phyloP scores from a whole-genome alignment of 2,797 vertebrate species.

The Antennarius maculatus region DNA sequence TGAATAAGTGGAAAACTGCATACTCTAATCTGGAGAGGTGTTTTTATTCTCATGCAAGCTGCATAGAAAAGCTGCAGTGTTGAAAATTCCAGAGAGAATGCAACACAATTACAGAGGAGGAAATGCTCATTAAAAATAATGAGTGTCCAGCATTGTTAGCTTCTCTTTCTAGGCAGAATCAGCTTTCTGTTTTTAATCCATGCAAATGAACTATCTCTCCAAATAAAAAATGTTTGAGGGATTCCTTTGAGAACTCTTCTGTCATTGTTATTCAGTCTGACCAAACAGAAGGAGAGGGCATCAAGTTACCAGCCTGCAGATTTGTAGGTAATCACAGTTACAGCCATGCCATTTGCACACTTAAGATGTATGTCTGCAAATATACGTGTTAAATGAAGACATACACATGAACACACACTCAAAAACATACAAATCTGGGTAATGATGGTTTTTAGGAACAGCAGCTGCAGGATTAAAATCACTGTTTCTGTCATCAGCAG shows the following conservation, averaged over 20 bases:
- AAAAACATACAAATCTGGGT: background rate
- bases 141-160: constrained; percentile 26
- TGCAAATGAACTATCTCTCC: constrained; percentile 48
- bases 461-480: constrained; percentile 51
- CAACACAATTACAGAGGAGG: constrained; percentile 17
- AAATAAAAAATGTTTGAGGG: constrained; percentile 52
- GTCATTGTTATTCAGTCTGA: constrained; percentile 17
- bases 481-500: constrained; percentile 49
- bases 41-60: too few relatives aligned
- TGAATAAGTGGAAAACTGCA: background rate
- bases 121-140: constrained; percentile 31
- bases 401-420: background rate
- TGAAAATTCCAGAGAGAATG: constrained; percentile 13
- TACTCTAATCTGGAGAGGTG: background rate
- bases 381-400: background rate
- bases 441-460: constrained; percentile 25
- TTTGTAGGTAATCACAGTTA: background rate
- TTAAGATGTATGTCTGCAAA: too few relatives aligned
- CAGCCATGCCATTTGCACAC: background rate
- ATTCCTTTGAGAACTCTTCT: constrained; percentile 39
- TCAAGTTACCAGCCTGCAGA: constrained; percentile 13
- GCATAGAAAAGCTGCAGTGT: background rate
- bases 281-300: background rate
- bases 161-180: constrained; percentile 44
- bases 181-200: constrained; percentile 54